Evolutionary conservation across 2,888 invertebrate species (phyloP), one percentile per base, ranked within the genome.

Genomic region (Frankliniella fusca): DNA sequence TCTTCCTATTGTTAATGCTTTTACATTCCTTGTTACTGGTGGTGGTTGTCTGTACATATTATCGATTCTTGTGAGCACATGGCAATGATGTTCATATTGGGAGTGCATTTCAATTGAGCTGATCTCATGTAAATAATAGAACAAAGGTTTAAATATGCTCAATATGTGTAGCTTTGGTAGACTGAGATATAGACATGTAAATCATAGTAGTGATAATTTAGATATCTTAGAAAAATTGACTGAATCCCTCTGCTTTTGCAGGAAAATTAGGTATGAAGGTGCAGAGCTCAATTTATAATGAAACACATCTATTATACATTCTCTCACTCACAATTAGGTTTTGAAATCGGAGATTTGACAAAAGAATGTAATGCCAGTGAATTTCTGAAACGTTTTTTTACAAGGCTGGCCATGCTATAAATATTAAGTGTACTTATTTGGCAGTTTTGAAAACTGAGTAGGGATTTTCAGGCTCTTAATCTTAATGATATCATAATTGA

Each of bases 11-110:
- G 70, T 76, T 27, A 76, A 76, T 76, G 70, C 70, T 23, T 23
- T 76, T 23, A 76, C 70, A 11, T 76, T 76, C 12, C 70, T 76
- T 27, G 70, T 76, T 1, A 76, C 70, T 76, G 70, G 70, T 0
- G 70, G 70, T 27, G 70, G 70, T 27, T 76, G 70, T 23, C 12
- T 76, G 12, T 76, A 76, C 27, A 76, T 76, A 27, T 76, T 76
- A 76, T 76, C 70, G 8, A 76, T 76, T 76, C 70, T 76, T 76
- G 70, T 76, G 12, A 76, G 70, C 27, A 76, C 70, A 9, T 76
- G 70, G 70, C 27, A 23, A 76, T 76, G 27, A 76, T 23, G n/a
- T 76, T 10, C 9, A 27, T 10, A 9, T 11, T 9, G 27, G 18
- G 11, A 27, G 27, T 12, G 27, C 27, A 76, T 27, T 27, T 27